Evolutionary conservation across 1,140 invertebrate species (phyloP), one percentile per base, ranked within the genome.

Genomic region (Pissodes strobi): DNA sequence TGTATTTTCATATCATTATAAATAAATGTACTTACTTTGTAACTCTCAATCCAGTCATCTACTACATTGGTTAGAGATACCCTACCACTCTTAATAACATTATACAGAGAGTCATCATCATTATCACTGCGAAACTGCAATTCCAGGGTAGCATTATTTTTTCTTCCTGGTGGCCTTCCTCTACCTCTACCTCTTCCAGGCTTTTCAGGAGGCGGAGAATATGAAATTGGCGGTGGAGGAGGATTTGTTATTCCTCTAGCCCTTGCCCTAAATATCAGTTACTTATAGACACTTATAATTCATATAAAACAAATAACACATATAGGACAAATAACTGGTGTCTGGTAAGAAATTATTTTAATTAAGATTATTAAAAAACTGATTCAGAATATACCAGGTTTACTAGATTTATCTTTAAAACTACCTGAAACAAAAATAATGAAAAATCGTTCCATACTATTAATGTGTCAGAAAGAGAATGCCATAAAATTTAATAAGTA

Each of bases 1-100:
- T 41, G 13, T n/a, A 41, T 41, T 8, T 17, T 8, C 5, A 41
- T 41, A n/a, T 41, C 4, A 8, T 8, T 41, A 17, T 10, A n/a
- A 8, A 17, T 17, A 10, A 8, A 41, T 41, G 5, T 18, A 27
- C 15, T 27, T 55, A 84, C 84, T 78, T 99, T 98, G 78, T 99
- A 99, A 38, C 92, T 89, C 76, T 98, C 95, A 74, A 99, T 99
- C 97, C 97, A 99, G 72, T 98, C 95, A 82, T 99, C 97, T 10
- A 99, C 94, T 62, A 98, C 90, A 76, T 87, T 90, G 87, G 89
- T 90, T 15, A 95, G 84, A 2, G 90, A 86, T 41, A 86, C 84
- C 70, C 90, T 88, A 41, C 92, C 92, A 70, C 88, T 90, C 56
- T 87, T 84, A 41, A 95, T 87, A 25, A 92, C 87, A 69, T 86